Base-by-base conservation (phyloP, 2,888 invertebrate species). In the Caenorhabditis sp. region DNA sequence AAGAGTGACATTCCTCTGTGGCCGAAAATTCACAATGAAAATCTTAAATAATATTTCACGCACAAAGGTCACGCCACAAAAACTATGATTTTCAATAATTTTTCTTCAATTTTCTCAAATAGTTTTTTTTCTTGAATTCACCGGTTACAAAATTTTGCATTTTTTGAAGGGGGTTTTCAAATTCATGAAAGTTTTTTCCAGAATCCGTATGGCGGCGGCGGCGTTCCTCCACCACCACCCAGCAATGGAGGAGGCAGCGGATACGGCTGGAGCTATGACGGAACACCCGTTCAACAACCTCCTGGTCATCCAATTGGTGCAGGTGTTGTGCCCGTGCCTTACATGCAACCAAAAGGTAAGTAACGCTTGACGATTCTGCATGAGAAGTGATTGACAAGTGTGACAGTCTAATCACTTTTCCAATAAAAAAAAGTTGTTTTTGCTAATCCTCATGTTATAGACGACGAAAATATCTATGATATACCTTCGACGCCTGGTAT, bases 391-490 rank as follows among this genome's bases (percentile, higher is more conserved):
- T 31, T 31, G 4, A 10, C 5, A 4, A 31, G 31, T 31, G 31
- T 27, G 5, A 8, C 6, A 36, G 3, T 43, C 43, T 43, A 43
- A 43, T 43, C 43, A 43, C 43, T 43, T 43, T 43, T 43, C 43
- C 6, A 17, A 17, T 19, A 23, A 24, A 37, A 37, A 19, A 50
- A 43, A 58, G 43, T 17, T n/a, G n/a, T n/a, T n/a, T n/a, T n/a
- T 17, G 3, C 4, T 17, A 58, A 14, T 60, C 50, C n/a, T 58
- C 12, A 8, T 62, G 65, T 71, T 72, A 66, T 68, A 73, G 73
- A 68, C 27, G 74, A 69, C 59, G 74, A 69, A 51, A 57, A 74
- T 58, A 74, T 74, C 63, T 74, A 74, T 69, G 74, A 74, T 66
- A 74, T 74, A 66, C 74, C 74, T 58, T 69, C 58, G 51, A 57